A percentile compares a stretch with the other conserved stretches of the same genome.
These are phyloP conservation scores for Pseudolaguvia tuberculata DNA, from an alignment of 2,113 vertebrate species.

Conservation along the genomic window DNA sequence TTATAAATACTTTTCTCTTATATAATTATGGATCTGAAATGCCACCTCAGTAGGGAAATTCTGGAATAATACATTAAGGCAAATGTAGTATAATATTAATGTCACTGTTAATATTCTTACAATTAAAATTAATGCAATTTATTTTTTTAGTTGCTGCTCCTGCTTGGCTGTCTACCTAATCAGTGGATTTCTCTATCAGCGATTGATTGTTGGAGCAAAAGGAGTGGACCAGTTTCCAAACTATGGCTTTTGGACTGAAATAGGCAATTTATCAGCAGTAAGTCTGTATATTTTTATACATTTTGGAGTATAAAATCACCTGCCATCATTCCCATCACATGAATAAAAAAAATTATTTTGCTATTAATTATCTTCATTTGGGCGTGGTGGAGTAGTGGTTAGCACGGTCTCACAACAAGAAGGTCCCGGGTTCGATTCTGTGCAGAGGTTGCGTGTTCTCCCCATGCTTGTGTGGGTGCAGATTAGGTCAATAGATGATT, in stretches of 20 bases:
- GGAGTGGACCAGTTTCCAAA: constrained; percentile 96
- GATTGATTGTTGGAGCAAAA: constrained; percentile 89
- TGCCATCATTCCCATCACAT: not conserved
- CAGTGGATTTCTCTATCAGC: constrained; percentile 90
- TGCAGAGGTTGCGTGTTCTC: no score
- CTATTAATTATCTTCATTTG: no score
- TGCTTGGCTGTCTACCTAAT: constrained; percentile 81
- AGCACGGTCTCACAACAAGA: no score
- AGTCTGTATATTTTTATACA: not conserved
- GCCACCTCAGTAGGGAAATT: not conserved
- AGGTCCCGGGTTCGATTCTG: no score
- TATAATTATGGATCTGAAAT: no score
- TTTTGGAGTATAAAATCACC: not conserved
- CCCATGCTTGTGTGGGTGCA: no score
- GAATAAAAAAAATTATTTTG: not conserved
- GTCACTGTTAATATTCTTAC: not conserved
- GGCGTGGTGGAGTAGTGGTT: no score
- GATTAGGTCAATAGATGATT: no score
- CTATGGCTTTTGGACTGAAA: constrained; percentile 87
- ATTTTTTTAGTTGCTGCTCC: constrained; percentile 51
- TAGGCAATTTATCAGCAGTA: constrained; percentile 90
- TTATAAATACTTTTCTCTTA: no score
- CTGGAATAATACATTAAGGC: not conserved
- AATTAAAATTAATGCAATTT: not conserved
- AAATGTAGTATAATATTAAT: no score